Evolutionary conservation across 2,888 invertebrate species (phyloP), one percentile per base, ranked within the genome.

Genomic region (Callinectes sapidus): DNA sequence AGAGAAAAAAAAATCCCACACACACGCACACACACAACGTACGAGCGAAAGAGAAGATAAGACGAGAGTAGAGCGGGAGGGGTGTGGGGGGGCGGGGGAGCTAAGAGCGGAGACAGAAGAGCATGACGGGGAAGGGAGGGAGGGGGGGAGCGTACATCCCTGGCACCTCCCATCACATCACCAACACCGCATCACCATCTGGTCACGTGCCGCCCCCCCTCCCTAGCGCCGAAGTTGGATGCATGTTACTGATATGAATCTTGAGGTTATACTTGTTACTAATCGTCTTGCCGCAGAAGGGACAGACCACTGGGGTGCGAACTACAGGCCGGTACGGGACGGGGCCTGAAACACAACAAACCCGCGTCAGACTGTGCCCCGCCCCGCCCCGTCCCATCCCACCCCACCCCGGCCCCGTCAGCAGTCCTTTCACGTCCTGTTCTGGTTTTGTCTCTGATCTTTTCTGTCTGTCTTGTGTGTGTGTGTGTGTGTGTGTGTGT

Each of bases 261-360:
- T 94, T 94, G 54, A 94, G 94, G 91, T 94, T 94, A 91, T 94
- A 93, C 94, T 94, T 94, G 94, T 94, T 94, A 92, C 94, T 94
- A 85, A 94, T 94, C 55, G 90, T 92, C 93, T 94, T 94, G 89
- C 90, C 89, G 89, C 94, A 94, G 94, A 89, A 93, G 66, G 94
- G 94, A 61, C 94, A 94, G 81, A 91, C 71, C 66, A 93, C 92
- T 23, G 93, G 94, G 23, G 91, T 91, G 87, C 92, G 89, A 66
- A 91, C 93, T 35, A 89, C 86, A 18, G 93, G 91, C 89, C 85
- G 91, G 85, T 91, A 91, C 54, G 61, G 77, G 39, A 16, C 81
- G 86, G 13, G 88, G 54, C 93, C 93, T 93, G 93, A 39, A 93
- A 93, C 87, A 81, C 35, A 81, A 81, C 35, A 81, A 81, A 35